Evolutionary conservation across 2,888 invertebrate species (phyloP), one percentile per base, ranked within the genome.

Genomic region (Plusia festucae): DNA sequence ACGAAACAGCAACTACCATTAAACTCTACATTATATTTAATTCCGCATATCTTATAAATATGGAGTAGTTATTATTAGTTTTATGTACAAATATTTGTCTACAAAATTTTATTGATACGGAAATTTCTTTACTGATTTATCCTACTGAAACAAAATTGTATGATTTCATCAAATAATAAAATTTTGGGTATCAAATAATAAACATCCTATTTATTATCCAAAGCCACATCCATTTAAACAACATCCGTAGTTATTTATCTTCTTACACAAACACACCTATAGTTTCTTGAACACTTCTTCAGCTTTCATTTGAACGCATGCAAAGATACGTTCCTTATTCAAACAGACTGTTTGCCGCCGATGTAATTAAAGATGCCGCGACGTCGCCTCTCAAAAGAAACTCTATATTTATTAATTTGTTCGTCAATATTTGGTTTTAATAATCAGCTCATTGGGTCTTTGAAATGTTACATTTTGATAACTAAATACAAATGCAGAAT

Each of bases 251-350:
- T 88, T 90, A 89, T 88, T 89, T 86, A 89, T 83, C 79, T 82
- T 80, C 80, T 82, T 84, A 89, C 85, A 89, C 87, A 92, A 90
- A 91, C 83, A 90, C 70, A 79, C 79, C 82, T 85, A 92, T 93
- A 94, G 93, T 93, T 90, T 92, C 92, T 90, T 90, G 83, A 83
- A 86, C 89, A 91, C 90, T 94, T 93, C 93, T 94, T 93, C 90
- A 90, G 87, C 85, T 87, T 88, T 93, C 92, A 91, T 93, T 92
- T 88, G 84, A 87, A 84, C 89, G 85, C 87, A 90, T 91, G 91
- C 92, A 91, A 90, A 90, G 91, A 93, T 91, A 92, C 93, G 90
- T 90, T 87, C 85, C 82, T 81, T 89, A 88, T 89, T 89, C 91
- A 92, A 93, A 93, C 88, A 90, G 86, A 86, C 89, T 88, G 83